Evolutionary conservation across 2,888 invertebrate species (phyloP).

Genomic region (Seira ritae): DNA sequence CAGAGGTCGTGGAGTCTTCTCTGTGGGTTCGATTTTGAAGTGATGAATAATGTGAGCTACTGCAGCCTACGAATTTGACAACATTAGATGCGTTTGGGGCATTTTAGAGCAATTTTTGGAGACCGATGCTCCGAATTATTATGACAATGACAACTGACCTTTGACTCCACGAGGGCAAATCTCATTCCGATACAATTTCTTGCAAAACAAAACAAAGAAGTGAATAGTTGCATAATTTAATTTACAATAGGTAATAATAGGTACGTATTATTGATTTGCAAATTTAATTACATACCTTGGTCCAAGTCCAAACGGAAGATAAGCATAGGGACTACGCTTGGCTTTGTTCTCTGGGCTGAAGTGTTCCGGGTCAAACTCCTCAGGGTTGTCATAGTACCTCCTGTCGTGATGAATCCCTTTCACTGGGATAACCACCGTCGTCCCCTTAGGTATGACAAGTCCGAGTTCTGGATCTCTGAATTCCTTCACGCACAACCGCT

Average conservation of each 20-base stretch:
- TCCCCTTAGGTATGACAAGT: constrained; percentile 23
- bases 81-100: too few species aligned
- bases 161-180: constrained; percentile 42
- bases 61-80: neutral
- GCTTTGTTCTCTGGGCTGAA: constrained; percentile 27
- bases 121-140: too few species aligned
- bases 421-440: constrained; percentile 15
- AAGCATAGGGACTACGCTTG: constrained; percentile 21
- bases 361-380: constrained; percentile 31
- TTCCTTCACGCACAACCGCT: constrained; percentile 30
- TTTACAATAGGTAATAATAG: neutral
- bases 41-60: constrained; percentile 29
- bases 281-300: too few species aligned
- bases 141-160: too few species aligned
- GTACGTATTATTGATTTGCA: too few species aligned
- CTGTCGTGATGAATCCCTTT: constrained; percentile 34
- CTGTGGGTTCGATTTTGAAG: constrained; percentile 31
- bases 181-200: constrained; percentile 30
- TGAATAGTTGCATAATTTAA: neutral
- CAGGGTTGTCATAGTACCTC: constrained; percentile 40
- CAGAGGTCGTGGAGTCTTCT: constrained; percentile 35
- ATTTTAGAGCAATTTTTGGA: too few species aligned
- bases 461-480: constrained; percentile 12
- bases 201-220: too few species aligned
- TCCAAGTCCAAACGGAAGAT: constrained; percentile 34